Base-by-base conservation (phyloP, 2,797 vertebrate species). In the Trematomus bernacchii region DNA sequence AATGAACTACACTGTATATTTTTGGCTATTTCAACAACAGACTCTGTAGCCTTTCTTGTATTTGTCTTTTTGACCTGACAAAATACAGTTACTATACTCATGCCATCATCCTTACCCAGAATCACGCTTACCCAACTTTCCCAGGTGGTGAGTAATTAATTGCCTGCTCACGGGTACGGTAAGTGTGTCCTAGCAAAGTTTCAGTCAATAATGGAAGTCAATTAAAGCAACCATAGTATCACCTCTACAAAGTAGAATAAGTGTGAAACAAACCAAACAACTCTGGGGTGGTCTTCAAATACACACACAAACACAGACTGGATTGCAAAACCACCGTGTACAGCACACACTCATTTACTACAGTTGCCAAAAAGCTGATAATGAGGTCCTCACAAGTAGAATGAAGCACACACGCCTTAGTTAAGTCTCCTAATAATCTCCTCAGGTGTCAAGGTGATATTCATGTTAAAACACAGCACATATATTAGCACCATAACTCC, bases 401-500 rank as follows among this genome's bases (percentile, higher is more conserved):
- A 53, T 54, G 37, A 54, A 53, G 11, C 21, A 18, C 42, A 43
- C 40, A 57, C 59, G 65, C 44, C 21, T 58, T 18, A 14, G 50
- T 68, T 60, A 71, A 80, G 48, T 4, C 63, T 10, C 51, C 30
- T 60, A 62, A 75, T 70, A 51, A 72, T 66, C 70, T 82, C 66
- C 19, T 3, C 8, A 77, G 80, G 85, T 86, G 83, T 74, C 74
- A 79, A 83, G 63, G 67, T 80, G 81, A 76, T 83, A 74, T 67
- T 74, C 65, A 73, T 74, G 76, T 81, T 83, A 80, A 84, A 72
- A 68, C 18, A 0, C 71, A 30, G 73, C 64, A 63, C 73, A 75
- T 69, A 72, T 77, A 87, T 90, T 85, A 84, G 71, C 83, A 79
- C 76, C 82, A 66, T 44, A 52, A 10, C 76, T 77, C 43, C 53